Evolutionary conservation across 2,113 vertebrate genomes (phyloP).

Genomic region (Odocoileus hemionus): DNA sequence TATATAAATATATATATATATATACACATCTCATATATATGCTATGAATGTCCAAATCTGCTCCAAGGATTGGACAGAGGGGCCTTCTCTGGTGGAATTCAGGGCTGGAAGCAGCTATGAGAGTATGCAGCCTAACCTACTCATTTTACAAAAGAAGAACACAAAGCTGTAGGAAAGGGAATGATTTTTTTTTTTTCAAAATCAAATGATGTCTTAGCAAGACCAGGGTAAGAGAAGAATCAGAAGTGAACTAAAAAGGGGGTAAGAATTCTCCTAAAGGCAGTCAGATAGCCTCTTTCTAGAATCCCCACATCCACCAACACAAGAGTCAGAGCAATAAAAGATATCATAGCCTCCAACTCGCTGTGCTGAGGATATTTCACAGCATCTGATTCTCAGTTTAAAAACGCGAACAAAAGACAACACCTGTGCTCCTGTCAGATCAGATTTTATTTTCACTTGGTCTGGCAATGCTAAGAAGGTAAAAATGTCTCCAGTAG

Average conservation of each 20-base stretch:
- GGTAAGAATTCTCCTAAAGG: background rate
- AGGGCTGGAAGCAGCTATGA: background rate
- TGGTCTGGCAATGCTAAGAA: background rate
- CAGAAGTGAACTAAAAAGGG: background rate
- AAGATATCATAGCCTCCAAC: background rate
- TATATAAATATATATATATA: background rate
- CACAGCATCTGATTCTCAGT: background rate
- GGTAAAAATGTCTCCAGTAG: background rate
- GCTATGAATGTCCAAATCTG: background rate
- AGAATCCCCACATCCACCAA: background rate
- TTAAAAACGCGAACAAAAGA: background rate
- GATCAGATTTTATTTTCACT: background rate
- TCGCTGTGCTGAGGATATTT: background rate
- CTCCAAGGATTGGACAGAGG: background rate
- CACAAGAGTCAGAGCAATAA: background rate
- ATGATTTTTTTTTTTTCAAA: background rate
- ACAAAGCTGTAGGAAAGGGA: background rate
- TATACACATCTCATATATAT: background rate
- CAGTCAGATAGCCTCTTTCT: background rate
- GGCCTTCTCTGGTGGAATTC: background rate
- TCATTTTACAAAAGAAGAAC: background rate
- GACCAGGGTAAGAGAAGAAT: background rate
- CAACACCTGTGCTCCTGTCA: background rate
- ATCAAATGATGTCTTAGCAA: background rate
- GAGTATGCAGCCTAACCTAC: background rate